Evolutionary conservation across 2,888 invertebrate species (phyloP).

Genomic region (Alloscopus bannaensis): DNA sequence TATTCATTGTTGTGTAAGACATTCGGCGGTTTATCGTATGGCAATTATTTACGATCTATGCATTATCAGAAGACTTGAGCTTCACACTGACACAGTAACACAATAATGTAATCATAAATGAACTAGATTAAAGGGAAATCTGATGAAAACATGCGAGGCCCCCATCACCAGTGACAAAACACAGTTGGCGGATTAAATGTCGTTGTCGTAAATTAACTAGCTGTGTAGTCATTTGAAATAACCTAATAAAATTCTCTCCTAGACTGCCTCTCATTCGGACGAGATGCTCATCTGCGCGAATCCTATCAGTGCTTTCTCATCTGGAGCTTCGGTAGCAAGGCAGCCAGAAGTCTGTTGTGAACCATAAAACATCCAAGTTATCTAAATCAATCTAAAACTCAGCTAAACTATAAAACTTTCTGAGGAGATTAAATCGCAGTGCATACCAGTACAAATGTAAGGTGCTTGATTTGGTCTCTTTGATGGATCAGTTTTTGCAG

Average conservation of each 20-base stretch:
- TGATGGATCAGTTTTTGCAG: slow-evolving; percentile 92
- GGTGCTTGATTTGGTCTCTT: slow-evolving; percentile 77
- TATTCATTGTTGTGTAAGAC: slow-evolving; percentile 42
- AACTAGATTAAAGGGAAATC: slow-evolving; percentile 61
- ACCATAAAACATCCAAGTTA: neutral
- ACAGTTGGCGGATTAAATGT: slow-evolving; percentile 37
- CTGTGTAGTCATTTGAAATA: slow-evolving; percentile 53
- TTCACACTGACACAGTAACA: slow-evolving; percentile 58
- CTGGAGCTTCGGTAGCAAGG: slow-evolving; percentile 87
- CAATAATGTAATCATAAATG: slow-evolving; percentile 46
- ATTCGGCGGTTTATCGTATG: slow-evolving; percentile 55
- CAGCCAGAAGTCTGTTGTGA: slow-evolving; percentile 80
- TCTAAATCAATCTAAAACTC: too few species aligned
- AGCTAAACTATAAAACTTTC: too few species aligned
- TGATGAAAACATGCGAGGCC: slow-evolving; percentile 60
- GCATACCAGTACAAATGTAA: slow-evolving; percentile 91
- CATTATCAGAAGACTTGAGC: slow-evolving; percentile 63
- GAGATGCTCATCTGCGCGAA: slow-evolving; percentile 97
- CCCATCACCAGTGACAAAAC: slow-evolving; percentile 61
- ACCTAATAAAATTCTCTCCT: slow-evolving; percentile 43
- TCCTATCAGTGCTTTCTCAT: slow-evolving; percentile 96
- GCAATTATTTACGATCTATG: slow-evolving; percentile 54
- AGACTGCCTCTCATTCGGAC: slow-evolving; percentile 80
- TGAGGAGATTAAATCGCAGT: slow-evolving; percentile 3
- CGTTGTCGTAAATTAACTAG: slow-evolving; percentile 58